Percentiles rank a stretch among this genome's conserved stretches.
Evolutionary conservation across 2,888 invertebrate genomes (phyloP).

Genomic region (Fissipunctia ypsillon): DNA sequence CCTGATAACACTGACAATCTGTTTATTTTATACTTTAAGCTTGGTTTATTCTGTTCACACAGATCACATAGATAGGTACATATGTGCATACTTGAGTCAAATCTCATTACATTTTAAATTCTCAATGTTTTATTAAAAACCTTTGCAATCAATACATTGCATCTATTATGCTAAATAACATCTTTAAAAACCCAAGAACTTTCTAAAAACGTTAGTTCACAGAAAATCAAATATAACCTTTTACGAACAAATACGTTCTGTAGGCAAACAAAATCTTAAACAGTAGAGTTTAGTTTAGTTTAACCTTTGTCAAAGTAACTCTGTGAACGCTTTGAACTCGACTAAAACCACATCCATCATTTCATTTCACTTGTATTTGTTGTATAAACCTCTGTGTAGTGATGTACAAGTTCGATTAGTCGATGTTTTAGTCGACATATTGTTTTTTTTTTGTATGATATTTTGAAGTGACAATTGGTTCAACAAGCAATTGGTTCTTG

Average conservation of each 20-base stretch:
- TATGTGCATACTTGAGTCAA: neutral
- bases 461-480: neutral
- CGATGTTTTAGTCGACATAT: conserved; percentile 24
- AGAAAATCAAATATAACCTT: conserved; percentile 35
- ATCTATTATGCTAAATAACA: neutral
- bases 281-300: conserved; percentile 30
- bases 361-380: conserved; percentile 60
- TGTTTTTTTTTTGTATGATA: neutral
- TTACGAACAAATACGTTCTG: conserved; percentile 14
- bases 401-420: conserved; percentile 38
- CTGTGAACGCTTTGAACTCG: conserved; percentile 41
- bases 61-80: neutral
- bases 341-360: conserved; percentile 59
- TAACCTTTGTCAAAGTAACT: conserved; percentile 43
- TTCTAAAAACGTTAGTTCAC: conserved; percentile 4
- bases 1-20: neutral
- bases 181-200: neutral
- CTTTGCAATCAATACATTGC: neutral
- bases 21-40: neutral
- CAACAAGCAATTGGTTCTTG: neutral
- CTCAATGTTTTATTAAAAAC: neutral
- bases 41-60: neutral
- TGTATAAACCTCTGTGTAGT: conserved; percentile 47
- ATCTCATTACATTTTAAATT: neutral
- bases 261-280: conserved; percentile 40